These are phyloP conservation scores for Phyllotreta striolata DNA, from an alignment of 2,888 invertebrate genomes.

Conservation along the genomic window DNA sequence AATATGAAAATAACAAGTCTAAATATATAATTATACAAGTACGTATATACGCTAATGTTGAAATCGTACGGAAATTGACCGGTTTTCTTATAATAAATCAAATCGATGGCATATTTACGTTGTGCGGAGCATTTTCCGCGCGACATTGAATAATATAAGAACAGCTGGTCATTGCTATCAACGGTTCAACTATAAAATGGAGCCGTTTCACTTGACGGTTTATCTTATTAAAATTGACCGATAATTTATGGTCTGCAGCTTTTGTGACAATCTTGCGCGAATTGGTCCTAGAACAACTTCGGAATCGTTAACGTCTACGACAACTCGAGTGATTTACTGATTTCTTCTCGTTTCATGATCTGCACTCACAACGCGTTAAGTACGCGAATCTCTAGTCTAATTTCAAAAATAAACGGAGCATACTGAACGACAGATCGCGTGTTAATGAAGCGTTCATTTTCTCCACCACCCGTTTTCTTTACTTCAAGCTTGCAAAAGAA, in stretches of 20 bases:
- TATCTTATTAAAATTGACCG: slow-evolving; percentile 11
- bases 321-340: too few species aligned
- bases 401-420: too few species aligned
- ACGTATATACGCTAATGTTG: slow-evolving; percentile 11
- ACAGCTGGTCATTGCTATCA: slow-evolving; percentile 12
- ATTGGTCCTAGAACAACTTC: not conserved
- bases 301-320: not conserved
- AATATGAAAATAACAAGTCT: slow-evolving; percentile 15
- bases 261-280: not conserved
- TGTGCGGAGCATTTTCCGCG: slow-evolving; percentile 8
- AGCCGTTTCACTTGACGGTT: slow-evolving; percentile 6
- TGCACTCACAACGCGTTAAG: too few species aligned
- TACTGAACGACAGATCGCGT: too few species aligned
- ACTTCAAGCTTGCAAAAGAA: too few species aligned
- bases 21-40: slow-evolving; percentile 13
- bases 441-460: too few species aligned
- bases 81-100: slow-evolving; percentile 9
- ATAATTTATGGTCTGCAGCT: slow-evolving; percentile 3
- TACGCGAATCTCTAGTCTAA: too few species aligned
- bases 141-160: slow-evolving; percentile 18
- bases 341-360: too few species aligned
- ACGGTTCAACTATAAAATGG: not conserved
- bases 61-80: slow-evolving; percentile 14
- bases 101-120: slow-evolving; percentile 15
- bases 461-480: too few species aligned